These are phyloP conservation scores for Drosophila oshimai DNA, from an alignment of 1,140 invertebrate species.

Conservation along the genomic window DNA sequence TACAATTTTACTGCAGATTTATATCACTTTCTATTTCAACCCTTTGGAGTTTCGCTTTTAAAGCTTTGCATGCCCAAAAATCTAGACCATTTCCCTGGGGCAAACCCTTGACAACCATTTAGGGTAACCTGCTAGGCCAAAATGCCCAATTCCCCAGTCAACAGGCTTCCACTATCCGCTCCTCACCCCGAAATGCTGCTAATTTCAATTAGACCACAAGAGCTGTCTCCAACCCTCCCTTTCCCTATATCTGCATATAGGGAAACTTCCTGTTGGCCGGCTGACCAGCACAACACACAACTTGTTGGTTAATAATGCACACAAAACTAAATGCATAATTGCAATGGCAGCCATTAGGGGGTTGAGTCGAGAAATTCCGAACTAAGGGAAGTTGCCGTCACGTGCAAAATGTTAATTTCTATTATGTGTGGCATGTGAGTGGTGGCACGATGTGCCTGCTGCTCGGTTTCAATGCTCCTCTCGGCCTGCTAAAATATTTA, in stretches of 20 bases:
- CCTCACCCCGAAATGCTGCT: slow-evolving; percentile 41
- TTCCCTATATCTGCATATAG: neutral
- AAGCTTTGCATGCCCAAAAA: neutral
- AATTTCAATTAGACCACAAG: slow-evolving; percentile 74
- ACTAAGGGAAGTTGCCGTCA: slow-evolving; percentile 34
- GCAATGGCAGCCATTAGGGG: slow-evolving; percentile 37
- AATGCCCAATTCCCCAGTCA: slow-evolving; percentile 30
- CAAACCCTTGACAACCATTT: slow-evolving; percentile 23
- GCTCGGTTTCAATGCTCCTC: neutral
- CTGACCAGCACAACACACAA: slow-evolving; percentile 53
- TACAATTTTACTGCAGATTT: neutral
- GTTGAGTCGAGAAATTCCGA: neutral
- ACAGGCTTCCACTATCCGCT: neutral
- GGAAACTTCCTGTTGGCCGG: slow-evolving; percentile 6
- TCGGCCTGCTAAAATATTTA: slow-evolving; percentile 73
- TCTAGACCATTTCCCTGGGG: slow-evolving; percentile 1
- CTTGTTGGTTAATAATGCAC: slow-evolving; percentile 78
- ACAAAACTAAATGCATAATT: slow-evolving; percentile 81
- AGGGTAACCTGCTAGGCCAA: slow-evolving; percentile 23
- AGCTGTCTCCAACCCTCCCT: neutral
- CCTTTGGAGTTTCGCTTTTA: neutral
- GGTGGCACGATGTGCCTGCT: slow-evolving; percentile 10
- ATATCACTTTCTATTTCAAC: neutral
- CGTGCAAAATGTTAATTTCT: slow-evolving; percentile 80
- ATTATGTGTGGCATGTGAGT: slow-evolving; percentile 58